Base-by-base conservation (phyloP, 2,797 vertebrate genomes). In the Cuniculus paca region DNA sequence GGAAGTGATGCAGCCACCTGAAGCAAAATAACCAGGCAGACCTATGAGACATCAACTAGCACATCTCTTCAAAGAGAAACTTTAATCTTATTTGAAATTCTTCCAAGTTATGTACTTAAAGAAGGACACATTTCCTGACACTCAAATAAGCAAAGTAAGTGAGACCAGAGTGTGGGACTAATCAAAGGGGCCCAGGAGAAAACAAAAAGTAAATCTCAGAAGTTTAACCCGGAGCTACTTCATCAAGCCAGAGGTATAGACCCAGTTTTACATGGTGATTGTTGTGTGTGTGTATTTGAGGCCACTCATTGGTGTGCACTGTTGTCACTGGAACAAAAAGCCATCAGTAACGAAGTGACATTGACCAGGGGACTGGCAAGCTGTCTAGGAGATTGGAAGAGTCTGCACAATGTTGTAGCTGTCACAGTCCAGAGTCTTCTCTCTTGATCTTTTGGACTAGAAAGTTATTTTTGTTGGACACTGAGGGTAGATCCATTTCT, bases 401-500 rank as follows among this genome's bases (percentile, higher is more conserved):
- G n/a, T 70, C 26, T 72, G 45, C 26, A 22, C 0, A 82, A 4
- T 80, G 7, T 83, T 68, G 7, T n/a, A 48, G 61, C 42, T 87
- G 58, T 77, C 36, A 50, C 9, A 45, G 20, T 75, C 6, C 6
- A 42, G 45, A 26, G 0, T 52, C 1, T 52, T 82, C 61, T 86
- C 60, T 39, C 52, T 89, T 87, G 61, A 20, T 80, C 24, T 95
- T 83, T 83, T 31, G 39, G 31, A 63, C 34, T 68, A 78, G 58
- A 96, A 75, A 85, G n/a, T 42, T 93, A 22, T 5, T 79, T 54
- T 89, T 86, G 8, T 81, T 89, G 39, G 39, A 87, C 45, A 34
- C 6, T 31, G 14, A 54, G 20, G 52, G 2, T 42, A 87, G 36
- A 61, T 63, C n/a, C 1, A 31, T 84, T 93, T 83, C 60, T 95